These are phyloP conservation scores for Glaucidium brasilianum DNA, from an alignment of 2,113 vertebrate species.

Conservation along the genomic window DNA sequence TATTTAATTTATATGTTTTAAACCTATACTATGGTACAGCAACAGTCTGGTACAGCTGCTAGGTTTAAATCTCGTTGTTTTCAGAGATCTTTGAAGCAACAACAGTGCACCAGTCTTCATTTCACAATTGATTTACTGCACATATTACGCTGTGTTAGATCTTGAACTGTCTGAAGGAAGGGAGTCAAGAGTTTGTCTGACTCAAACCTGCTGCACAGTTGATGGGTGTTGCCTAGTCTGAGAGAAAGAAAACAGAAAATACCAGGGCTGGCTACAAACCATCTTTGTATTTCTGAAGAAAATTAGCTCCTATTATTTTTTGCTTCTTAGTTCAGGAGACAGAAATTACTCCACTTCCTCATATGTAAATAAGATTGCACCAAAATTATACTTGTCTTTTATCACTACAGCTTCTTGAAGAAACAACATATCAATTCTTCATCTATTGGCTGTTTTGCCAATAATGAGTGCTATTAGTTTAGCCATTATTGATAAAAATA, in stretches of 20 bases:
- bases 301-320: background rate
- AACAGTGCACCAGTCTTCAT: background rate
- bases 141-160: background rate
- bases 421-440: background rate
- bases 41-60: background rate
- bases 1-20: background rate
- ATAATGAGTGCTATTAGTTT: background rate
- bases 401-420: background rate
- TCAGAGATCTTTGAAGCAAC: background rate
- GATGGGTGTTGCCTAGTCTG: background rate
- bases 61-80: background rate
- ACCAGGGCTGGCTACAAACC: background rate
- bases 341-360: background rate
- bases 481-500: background rate
- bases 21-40: background rate
- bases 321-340: background rate
- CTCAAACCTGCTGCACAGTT: background rate
- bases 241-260: background rate
- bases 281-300: background rate
- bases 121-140: background rate
- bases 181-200: background rate
- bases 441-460: background rate
- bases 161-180: background rate
- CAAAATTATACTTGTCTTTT: background rate
- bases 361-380: background rate